These are phyloP conservation scores for Plectrocnemia conspersa DNA, from an alignment of 1,140 invertebrate genomes.

Conservation along the genomic window DNA sequence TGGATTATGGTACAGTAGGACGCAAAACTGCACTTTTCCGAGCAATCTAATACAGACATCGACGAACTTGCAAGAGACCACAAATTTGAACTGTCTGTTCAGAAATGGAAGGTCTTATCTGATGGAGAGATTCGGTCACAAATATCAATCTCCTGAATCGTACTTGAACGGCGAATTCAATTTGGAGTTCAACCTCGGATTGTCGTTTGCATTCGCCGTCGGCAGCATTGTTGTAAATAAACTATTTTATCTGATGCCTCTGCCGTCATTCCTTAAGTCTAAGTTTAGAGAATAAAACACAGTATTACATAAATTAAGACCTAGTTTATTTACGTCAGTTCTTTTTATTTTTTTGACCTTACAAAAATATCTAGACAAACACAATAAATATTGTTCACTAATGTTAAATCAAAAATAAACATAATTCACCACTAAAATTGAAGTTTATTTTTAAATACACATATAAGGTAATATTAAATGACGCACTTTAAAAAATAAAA, in stretches of 20 bases:
- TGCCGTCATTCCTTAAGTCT: constrained; percentile 79
- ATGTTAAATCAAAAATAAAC: too few species aligned
- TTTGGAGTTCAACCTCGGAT: constrained; percentile 69
- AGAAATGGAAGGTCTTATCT: constrained; percentile 68
- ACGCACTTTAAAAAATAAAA: too few species aligned
- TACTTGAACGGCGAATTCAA: constrained; percentile 61
- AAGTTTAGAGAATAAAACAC: constrained; percentile 78
- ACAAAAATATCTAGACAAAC: too few species aligned
- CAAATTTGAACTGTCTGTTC: constrained; percentile 62
- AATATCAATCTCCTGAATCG: constrained; percentile 52
- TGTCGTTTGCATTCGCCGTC: constrained; percentile 78
- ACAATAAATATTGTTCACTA: too few species aligned
- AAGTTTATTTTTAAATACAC: too few species aligned
- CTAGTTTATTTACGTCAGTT: too few species aligned
- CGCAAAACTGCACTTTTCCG: constrained; percentile 53
- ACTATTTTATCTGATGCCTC: constrained; percentile 76
- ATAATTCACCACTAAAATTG: too few species aligned
- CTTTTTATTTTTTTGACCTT: too few species aligned
- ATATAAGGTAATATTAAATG: too few species aligned
- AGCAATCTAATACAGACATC: constrained; percentile 51
- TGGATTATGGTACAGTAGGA: constrained; percentile 46
- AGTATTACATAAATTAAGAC: too few species aligned
- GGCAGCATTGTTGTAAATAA: constrained; percentile 78
- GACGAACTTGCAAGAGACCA: constrained; percentile 45
- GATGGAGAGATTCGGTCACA: constrained; percentile 66